These are phyloP conservation scores for Pocota personata DNA, from an alignment of 2,888 invertebrate genomes.

Conservation along the genomic window DNA sequence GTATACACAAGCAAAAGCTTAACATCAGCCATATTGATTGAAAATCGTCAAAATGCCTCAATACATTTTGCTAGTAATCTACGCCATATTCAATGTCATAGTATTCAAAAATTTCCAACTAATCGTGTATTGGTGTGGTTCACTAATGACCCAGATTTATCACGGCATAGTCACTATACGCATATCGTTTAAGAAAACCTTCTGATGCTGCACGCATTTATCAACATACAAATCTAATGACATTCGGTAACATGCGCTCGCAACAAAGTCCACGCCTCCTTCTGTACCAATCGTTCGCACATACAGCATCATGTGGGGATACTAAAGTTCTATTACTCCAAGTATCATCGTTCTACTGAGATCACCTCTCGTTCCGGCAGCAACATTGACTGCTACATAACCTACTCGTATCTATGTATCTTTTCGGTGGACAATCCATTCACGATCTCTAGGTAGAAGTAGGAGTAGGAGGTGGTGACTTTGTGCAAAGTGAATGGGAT, in stretches of 20 bases:
- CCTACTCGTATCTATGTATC: constrained; percentile 43
- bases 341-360: constrained; percentile 23
- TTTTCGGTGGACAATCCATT: constrained; percentile 51
- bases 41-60: not conserved
- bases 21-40: constrained; percentile 4
- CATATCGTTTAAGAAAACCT: constrained; percentile 42
- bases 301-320: constrained; percentile 41
- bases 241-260: constrained; percentile 42
- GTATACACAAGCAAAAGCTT: not conserved
- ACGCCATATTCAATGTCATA: not conserved
- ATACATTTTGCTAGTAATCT: not conserved
- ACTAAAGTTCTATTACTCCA: constrained; percentile 8
- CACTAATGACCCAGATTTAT: constrained; percentile 57
- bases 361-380: constrained; percentile 38
- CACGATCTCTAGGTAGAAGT: constrained; percentile 41
- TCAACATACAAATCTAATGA: constrained; percentile 60
- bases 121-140: constrained; percentile 55
- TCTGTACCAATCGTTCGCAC: constrained; percentile 8
- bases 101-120: not conserved
- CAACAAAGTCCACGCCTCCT: constrained; percentile 61
- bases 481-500: constrained; percentile 68
- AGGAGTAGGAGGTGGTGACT: constrained; percentile 53
- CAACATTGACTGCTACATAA: constrained; percentile 28
- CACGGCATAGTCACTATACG: constrained; percentile 24
- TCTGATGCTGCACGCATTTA: constrained; percentile 58